Percentiles rank a stretch among this genome's conserved stretches.
These are phyloP conservation scores for Autographa pulchrina DNA, from an alignment of 2,888 invertebrate species.

Conservation along the genomic window DNA sequence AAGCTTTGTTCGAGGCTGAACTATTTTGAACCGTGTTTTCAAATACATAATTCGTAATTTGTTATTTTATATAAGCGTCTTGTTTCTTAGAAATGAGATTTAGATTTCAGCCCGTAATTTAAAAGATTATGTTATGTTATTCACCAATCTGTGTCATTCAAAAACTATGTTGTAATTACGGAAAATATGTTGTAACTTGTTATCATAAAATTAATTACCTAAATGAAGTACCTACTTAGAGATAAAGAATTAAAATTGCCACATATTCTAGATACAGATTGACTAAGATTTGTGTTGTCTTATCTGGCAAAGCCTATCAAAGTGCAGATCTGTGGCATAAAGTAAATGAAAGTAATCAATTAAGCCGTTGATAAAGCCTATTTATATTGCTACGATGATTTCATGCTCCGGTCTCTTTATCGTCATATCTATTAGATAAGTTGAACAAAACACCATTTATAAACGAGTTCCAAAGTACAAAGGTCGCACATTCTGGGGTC, in stretches of 20 bases:
- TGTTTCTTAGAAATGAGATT: background rate
- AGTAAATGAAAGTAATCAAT: slow-evolving; percentile 30
- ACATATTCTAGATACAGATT: slow-evolving; percentile 8
- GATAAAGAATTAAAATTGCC: background rate
- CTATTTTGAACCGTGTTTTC: slow-evolving; percentile 41
- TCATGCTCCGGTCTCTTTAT: slow-evolving; percentile 22
- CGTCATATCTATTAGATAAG: slow-evolving; percentile 33
- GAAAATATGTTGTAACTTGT: slow-evolving; percentile 5
- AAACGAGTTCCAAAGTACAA: slow-evolving; percentile 40
- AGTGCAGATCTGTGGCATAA: slow-evolving; percentile 2
- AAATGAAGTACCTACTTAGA: background rate
- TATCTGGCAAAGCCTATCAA: slow-evolving; percentile 13
- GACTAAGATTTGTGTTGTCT: slow-evolving; percentile 16
- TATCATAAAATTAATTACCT: background rate
- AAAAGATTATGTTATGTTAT: background rate
- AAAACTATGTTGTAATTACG: background rate
- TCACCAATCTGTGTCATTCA: background rate
- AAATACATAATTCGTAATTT: slow-evolving; percentile 35
- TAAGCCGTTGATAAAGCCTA: slow-evolving; percentile 26
- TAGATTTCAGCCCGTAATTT: background rate
- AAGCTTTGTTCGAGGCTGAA: slow-evolving; percentile 39
- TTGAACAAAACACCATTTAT: slow-evolving; percentile 31
- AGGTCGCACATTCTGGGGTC: slow-evolving; percentile 26
- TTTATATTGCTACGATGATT: slow-evolving; percentile 33
- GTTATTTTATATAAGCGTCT: slow-evolving; percentile 8